phyloP scores from a whole-genome alignment of 2,113 vertebrate species.

The Paramormyrops kingsleyae region DNA sequence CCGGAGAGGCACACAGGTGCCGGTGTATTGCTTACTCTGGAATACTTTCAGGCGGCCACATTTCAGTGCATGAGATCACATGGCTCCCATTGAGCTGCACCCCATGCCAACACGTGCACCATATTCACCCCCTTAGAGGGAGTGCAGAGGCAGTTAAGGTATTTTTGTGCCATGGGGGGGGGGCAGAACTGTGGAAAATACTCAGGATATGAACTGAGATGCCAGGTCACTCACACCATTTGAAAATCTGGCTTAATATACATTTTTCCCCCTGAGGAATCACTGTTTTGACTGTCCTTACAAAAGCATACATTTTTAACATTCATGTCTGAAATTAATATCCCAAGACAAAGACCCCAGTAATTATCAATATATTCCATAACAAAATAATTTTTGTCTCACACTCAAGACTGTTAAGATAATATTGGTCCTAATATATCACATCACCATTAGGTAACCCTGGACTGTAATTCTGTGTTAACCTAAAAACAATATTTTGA shows the following conservation, averaged over 20 bases:
- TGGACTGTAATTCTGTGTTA: not conserved
- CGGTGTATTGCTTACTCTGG: not conserved
- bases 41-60: not conserved
- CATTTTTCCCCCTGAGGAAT: not conserved
- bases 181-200: not conserved
- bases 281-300: not conserved
- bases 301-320: not conserved
- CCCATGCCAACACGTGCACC: not conserved
- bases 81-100: not conserved
- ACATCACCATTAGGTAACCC: not conserved
- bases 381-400: not conserved
- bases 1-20: not conserved
- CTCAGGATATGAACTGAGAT: not conserved
- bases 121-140: not conserved
- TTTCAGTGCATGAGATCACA: not conserved
- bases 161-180: not conserved
- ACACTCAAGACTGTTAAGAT: not conserved
- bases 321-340: not conserved
- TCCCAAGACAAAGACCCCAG: not conserved
- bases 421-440: not conserved
- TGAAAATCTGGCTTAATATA: not conserved
- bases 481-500: not conserved
- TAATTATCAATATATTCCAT: not conserved
- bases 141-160: not conserved
- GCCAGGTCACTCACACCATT: not conserved